Percentiles rank a stretch among this genome's conserved stretches.
Conservation (phyloP, 2,113 vertebrate genomes). For the Otocyon megalotis region DNA sequence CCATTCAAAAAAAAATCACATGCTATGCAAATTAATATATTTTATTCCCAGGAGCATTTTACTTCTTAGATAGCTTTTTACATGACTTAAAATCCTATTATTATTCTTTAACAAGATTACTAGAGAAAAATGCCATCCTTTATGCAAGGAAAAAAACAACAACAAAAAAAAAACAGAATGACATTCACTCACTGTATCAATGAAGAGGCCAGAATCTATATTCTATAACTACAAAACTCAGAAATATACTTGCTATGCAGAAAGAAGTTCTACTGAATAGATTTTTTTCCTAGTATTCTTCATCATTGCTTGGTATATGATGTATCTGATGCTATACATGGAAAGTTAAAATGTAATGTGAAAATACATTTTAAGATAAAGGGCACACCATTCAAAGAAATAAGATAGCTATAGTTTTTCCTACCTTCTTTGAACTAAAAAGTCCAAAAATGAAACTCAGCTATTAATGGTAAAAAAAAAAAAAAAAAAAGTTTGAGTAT, state of each 20-base stretch:
- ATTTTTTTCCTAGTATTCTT: background rate
- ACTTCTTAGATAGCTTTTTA: slow-evolving; percentile 48
- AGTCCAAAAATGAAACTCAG: background rate
- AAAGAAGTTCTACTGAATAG: background rate
- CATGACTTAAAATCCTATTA: slow-evolving; percentile 38
- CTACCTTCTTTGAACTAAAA: background rate
- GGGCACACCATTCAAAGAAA: background rate
- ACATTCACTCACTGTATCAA: background rate
- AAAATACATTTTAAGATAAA: slow-evolving; percentile 55
- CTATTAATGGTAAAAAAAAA: background rate
- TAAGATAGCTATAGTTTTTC: background rate
- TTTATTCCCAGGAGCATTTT: slow-evolving; percentile 43
- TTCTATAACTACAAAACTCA: background rate
- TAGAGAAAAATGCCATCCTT: slow-evolving; percentile 22
- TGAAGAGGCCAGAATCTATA: background rate
- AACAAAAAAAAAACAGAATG: background rate
- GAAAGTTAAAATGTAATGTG: slow-evolving; percentile 19
- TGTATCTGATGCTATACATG: background rate
- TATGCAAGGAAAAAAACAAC: slow-evolving; percentile 49
- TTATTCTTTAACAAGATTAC: slow-evolving; percentile 13
- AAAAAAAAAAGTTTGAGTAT: background rate
- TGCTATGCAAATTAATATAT: background rate
- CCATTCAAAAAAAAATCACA: background rate
- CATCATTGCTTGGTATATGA: background rate
- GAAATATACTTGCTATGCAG: background rate